Evolutionary conservation across 2,888 invertebrate species (phyloP).

Genomic region (Philopedon plagiatum): DNA sequence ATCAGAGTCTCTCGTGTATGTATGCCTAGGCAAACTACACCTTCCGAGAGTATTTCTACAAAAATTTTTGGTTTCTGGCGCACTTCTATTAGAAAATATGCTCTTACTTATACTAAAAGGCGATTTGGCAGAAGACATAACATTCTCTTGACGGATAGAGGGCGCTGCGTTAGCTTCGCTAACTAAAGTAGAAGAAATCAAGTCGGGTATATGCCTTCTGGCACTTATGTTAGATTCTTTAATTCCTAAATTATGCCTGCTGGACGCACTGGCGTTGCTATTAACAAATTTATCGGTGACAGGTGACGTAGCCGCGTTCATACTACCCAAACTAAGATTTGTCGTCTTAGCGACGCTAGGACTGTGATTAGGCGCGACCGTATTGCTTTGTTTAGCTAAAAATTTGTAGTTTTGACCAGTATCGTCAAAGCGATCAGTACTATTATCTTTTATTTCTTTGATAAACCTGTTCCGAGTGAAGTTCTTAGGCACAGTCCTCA

Average conservation of each 20-base stretch:
- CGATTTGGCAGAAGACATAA: background rate
- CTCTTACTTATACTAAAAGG: slow-evolving; percentile 58
- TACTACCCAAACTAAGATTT: slow-evolving; percentile 61
- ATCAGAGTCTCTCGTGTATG: slow-evolving; percentile 55
- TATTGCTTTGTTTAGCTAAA: slow-evolving; percentile 52
- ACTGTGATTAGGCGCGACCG: slow-evolving; percentile 18
- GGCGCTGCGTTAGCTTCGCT: slow-evolving; percentile 21
- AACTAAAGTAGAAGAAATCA: slow-evolving; percentile 58
- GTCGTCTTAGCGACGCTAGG: slow-evolving; percentile 50
- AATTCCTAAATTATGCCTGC: slow-evolving; percentile 29
- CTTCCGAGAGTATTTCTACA: slow-evolving; percentile 39
- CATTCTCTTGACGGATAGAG: too few species aligned
- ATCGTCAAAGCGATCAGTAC: slow-evolving; percentile 46
- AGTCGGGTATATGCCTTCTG: slow-evolving; percentile 55
- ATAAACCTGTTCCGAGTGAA: slow-evolving; percentile 65
- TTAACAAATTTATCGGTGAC: slow-evolving; percentile 64
- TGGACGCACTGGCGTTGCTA: background rate
- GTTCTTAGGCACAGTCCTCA: slow-evolving; percentile 66
- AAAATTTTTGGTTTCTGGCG: slow-evolving; percentile 1
- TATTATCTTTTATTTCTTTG: slow-evolving; percentile 56
- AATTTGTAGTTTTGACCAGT: slow-evolving; percentile 55
- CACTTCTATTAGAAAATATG: slow-evolving; percentile 54
- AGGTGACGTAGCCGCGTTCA: slow-evolving; percentile 52
- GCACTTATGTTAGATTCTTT: slow-evolving; percentile 22
- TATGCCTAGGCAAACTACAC: slow-evolving; percentile 51